Evolutionary conservation across 2,888 invertebrate species (phyloP).

Genomic region (Callosobruchus maculatus): DNA sequence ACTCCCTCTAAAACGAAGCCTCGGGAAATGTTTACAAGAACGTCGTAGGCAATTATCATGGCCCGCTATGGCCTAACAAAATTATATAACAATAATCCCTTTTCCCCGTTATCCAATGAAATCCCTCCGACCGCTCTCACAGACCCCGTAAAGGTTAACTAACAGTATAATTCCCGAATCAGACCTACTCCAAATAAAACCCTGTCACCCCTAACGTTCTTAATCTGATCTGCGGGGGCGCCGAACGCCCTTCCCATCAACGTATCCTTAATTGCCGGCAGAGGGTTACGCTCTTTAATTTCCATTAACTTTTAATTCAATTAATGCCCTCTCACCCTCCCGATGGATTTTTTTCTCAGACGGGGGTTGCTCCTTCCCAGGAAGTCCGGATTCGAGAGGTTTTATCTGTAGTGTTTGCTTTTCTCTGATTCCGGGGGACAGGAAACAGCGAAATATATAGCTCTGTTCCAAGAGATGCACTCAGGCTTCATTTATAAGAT

Average conservation of each 20-base stretch:
- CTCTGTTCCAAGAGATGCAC: no score
- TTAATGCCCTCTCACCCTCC: conserved; percentile 8
- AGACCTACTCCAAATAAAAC: neutral
- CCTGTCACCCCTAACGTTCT: conserved; percentile 29
- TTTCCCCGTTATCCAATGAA: neutral
- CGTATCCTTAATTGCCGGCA: conserved; percentile 33
- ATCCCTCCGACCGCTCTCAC: neutral
- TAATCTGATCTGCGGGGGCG: conserved; percentile 41
- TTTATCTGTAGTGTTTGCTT: neutral
- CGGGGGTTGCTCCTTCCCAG: neutral
- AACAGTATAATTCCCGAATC: conserved; percentile 1
- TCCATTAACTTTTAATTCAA: conserved; percentile 30
- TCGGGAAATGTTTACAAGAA: no score
- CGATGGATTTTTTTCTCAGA: neutral
- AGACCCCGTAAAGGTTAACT: neutral
- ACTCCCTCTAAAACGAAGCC: no score
- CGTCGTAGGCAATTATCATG: no score
- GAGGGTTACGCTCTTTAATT: conserved; percentile 34
- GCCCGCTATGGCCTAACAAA: neutral
- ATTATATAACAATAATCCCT: neutral
- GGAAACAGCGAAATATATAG: no score
- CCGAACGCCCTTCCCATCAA: conserved; percentile 24
- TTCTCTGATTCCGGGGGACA: neutral
- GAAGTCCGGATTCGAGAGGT: neutral
- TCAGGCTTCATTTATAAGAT: no score